A percentile compares a stretch with the other conserved stretches of the same genome.
Conservation (phyloP, 2,113 vertebrate species). For the Albula goreensis region DNA sequence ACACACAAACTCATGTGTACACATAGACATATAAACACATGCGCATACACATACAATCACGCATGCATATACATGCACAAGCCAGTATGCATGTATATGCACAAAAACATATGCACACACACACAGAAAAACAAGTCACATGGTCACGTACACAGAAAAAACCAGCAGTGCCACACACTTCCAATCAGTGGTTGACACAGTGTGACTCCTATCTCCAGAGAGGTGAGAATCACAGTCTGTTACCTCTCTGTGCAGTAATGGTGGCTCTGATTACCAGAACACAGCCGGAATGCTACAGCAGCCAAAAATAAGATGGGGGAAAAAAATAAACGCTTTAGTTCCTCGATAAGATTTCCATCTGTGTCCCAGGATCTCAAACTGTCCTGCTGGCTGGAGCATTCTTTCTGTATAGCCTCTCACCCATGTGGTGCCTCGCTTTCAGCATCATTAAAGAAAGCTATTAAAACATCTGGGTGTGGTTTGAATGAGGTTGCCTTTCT, state of each 20-base stretch:
- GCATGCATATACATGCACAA: not conserved
- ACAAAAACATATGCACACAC: not conserved
- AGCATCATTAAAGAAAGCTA: not conserved
- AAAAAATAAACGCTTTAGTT: not conserved
- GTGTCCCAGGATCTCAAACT: not conserved
- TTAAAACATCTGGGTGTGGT: not conserved
- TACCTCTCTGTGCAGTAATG: not conserved
- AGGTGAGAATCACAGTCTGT: constrained; percentile 5
- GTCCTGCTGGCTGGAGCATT: not conserved
- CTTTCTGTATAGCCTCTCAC: not conserved
- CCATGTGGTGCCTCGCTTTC: not conserved
- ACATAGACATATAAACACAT: not conserved
- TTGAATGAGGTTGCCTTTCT: not conserved
- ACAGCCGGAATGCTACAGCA: not conserved
- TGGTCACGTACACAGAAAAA: not conserved
- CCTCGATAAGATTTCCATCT: not conserved
- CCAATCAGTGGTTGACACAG: not conserved
- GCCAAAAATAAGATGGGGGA: not conserved
- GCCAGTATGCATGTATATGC: not conserved
- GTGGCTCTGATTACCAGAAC: not conserved
- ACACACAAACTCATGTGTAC: not conserved
- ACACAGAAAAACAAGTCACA: not conserved
- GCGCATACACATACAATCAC: not conserved
- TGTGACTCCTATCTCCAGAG: not conserved
- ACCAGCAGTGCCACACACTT: not conserved